phyloP scores from a whole-genome alignment of 1,140 invertebrate species.

The Aphaenogaster floridana region DNA sequence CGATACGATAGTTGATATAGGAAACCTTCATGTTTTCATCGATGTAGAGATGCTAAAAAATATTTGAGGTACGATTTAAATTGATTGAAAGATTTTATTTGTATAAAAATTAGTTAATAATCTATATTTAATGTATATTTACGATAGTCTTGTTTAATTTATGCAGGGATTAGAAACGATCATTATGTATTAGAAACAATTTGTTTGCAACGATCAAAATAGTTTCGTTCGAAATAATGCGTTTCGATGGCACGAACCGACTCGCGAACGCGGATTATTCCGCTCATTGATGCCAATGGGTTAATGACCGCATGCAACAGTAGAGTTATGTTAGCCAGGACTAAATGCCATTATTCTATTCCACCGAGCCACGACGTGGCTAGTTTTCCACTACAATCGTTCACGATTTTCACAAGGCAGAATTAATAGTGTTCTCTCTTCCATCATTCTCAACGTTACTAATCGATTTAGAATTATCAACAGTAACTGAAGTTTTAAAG shows the following conservation, averaged over 20 bases:
- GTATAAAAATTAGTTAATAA: conserved; percentile 4
- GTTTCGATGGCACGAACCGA: conserved; percentile 2
- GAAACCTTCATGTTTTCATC: not conserved
- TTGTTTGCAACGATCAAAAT: not conserved
- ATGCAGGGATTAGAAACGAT: not conserved
- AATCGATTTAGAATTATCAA: not conserved
- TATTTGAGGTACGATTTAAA: not conserved
- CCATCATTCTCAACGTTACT: not conserved
- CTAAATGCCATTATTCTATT: conserved; percentile 45
- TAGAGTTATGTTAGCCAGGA: conserved; percentile 29
- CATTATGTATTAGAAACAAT: conserved; percentile 17
- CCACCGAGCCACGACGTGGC: not conserved
- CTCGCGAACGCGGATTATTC: conserved; percentile 53
- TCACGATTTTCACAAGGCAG: conserved; percentile 14
- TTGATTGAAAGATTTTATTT: not conserved
- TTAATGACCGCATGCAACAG: conserved; percentile 52
- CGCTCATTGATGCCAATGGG: conserved; percentile 47
- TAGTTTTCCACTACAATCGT: conserved; percentile 13
- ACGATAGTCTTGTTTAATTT: not conserved
- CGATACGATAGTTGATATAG: not conserved
- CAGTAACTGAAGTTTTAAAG: not conserved
- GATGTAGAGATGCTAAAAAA: not conserved
- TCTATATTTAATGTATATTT: not conserved
- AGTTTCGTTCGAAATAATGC: not conserved
- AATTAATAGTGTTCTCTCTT: not conserved